phyloP scores from a whole-genome alignment of 1,140 invertebrate species.

The Caenorhabditis inopinata region DNA sequence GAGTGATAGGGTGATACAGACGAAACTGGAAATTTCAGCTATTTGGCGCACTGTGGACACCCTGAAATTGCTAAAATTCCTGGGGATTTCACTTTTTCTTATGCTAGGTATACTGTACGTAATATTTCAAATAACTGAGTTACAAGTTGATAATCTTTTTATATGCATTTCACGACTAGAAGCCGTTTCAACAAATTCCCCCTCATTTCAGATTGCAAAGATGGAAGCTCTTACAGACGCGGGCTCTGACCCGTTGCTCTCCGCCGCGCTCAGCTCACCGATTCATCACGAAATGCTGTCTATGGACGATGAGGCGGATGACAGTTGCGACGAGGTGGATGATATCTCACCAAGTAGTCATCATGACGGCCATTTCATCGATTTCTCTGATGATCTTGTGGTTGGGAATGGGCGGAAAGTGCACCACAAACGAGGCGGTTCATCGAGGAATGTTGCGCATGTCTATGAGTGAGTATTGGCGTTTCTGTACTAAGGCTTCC shows the following conservation, averaged over 20 bases:
- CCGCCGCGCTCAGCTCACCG: slow-evolving; percentile 34
- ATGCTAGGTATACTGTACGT: no score
- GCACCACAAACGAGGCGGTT: slow-evolving; percentile 34
- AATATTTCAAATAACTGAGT: no score
- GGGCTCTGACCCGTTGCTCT: slow-evolving; percentile 44
- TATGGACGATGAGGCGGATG: not conserved
- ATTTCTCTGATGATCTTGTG: not conserved
- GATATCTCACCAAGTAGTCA: not conserved
- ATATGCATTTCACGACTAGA: no score
- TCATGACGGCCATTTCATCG: slow-evolving; percentile 21
- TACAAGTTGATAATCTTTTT: no score
- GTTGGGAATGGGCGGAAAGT: not conserved
- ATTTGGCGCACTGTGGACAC: no score
- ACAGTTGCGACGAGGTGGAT: not conserved
- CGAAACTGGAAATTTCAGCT: no score
- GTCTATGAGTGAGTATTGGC: not conserved
- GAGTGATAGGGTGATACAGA: no score
- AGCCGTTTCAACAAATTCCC: no score
- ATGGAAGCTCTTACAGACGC: slow-evolving; percentile 13
- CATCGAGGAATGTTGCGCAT: not conserved
- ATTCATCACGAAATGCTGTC: not conserved
- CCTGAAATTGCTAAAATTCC: no score
- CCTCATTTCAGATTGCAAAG: no score
- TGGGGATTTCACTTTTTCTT: no score
- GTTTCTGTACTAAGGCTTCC: no score